These are phyloP conservation scores for Omphaloscelis lunosa DNA, from an alignment of 2,888 invertebrate genomes.

Conservation along the genomic window DNA sequence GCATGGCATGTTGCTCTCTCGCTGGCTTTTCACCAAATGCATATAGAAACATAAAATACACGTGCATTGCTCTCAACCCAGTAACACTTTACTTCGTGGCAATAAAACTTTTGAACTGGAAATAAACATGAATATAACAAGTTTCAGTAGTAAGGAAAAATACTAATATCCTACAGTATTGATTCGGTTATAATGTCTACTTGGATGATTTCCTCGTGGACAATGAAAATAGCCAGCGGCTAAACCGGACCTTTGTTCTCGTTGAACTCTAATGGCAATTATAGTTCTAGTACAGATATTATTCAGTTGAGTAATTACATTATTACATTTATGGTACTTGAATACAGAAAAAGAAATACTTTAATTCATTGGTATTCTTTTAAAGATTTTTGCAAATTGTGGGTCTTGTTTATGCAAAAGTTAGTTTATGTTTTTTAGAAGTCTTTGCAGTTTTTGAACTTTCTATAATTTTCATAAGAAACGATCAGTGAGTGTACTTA, in stretches of 20 bases:
- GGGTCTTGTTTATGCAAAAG: neutral
- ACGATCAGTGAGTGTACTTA: neutral
- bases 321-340: neutral
- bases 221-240: constrained; percentile 1
- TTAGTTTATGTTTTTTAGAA: too few relatives aligned
- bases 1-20: constrained; percentile 18
- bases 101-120: constrained; percentile 33
- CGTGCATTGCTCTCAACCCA: constrained; percentile 20
- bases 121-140: constrained; percentile 20
- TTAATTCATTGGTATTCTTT: neutral
- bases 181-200: neutral
- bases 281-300: neutral
- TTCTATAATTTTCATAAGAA: neutral
- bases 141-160: neutral
- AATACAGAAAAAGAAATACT: neutral
- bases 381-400: neutral
- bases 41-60: constrained; percentile 46
- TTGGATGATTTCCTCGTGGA: neutral
- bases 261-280: neutral
- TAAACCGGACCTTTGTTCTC: neutral
- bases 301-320: constrained; percentile 1
- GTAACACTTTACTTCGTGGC: constrained; percentile 23
- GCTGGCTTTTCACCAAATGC: constrained; percentile 35
- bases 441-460: neutral
- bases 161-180: neutral